A percentile compares a stretch with the other conserved stretches of the same genome.
phyloP scores from a whole-genome alignment of 2,888 invertebrate genomes.

The Eubasilissa splendida region DNA sequence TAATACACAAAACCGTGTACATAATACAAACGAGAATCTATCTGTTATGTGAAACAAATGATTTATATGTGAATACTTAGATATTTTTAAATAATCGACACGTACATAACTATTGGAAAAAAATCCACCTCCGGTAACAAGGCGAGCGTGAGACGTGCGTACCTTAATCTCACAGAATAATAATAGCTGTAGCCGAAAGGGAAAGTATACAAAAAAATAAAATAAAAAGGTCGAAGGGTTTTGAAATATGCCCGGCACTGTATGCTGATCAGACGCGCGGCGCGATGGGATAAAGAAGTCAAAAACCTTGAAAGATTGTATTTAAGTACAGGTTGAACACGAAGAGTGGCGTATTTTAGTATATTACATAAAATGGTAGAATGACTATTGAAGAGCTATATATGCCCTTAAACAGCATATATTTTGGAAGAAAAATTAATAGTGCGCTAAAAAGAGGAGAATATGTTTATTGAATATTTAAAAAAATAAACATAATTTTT shows the following conservation, averaged over 20 bases:
- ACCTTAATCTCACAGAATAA: conserved; percentile 1
- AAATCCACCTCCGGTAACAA: not conserved
- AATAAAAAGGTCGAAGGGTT: conserved; percentile 6
- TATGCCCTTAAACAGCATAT: too few species aligned
- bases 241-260: conserved; percentile 18
- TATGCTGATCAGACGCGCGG: conserved; percentile 1
- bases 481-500: too few species aligned
- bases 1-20: not conserved
- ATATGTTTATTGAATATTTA: too few species aligned
- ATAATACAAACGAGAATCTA: not conserved
- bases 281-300: not conserved
- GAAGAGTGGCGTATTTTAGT: too few species aligned
- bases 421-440: too few species aligned
- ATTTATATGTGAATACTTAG: too few species aligned
- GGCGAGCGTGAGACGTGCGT: not conserved
- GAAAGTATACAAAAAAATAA: conserved; percentile 15
- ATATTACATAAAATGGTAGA: too few species aligned
- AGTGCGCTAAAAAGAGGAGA: too few species aligned
- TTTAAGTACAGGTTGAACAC: too few species aligned
- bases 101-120: not conserved
- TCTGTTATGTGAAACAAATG: too few species aligned
- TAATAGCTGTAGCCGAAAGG: conserved; percentile 12
- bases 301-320: not conserved
- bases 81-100: too few species aligned
- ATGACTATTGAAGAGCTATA: too few species aligned